Conservation (phyloP, 2,888 invertebrate genomes). For the Creontiades dilutus region DNA sequence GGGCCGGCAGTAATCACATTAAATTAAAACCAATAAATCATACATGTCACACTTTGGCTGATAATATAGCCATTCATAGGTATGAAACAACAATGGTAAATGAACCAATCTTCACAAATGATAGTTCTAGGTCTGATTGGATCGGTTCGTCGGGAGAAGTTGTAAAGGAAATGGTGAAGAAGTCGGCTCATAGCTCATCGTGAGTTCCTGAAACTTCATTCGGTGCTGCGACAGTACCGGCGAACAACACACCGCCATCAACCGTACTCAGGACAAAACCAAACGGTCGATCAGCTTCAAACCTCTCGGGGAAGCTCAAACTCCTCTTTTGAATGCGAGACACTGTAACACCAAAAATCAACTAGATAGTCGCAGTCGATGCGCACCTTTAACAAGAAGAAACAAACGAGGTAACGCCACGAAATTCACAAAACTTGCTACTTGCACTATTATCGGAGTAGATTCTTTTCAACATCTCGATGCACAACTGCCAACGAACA, state of each 20-base stretch:
- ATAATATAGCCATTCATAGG: too few relatives aligned
- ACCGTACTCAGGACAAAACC: slow-evolving; percentile 68
- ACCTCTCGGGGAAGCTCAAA: slow-evolving; percentile 38
- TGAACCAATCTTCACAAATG: too few relatives aligned
- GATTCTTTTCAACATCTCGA: too few relatives aligned
- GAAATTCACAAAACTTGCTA: background rate
- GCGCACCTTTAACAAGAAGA: background rate
- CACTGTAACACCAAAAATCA: slow-evolving; percentile 49
- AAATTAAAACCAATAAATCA: too few relatives aligned
- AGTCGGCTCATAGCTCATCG: background rate
- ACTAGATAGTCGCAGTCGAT: background rate
- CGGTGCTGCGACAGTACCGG: background rate
- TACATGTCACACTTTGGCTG: too few relatives aligned
- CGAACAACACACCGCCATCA: background rate
- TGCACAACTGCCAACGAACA: too few relatives aligned
- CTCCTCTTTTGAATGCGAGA: slow-evolving; percentile 57
- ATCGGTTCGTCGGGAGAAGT: too few relatives aligned
- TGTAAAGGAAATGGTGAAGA: background rate
- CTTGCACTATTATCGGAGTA: too few relatives aligned
- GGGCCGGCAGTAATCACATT: too few relatives aligned
- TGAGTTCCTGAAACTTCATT: background rate
- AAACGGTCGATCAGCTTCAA: slow-evolving; percentile 54
- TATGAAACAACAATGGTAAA: too few relatives aligned
- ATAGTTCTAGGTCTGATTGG: too few relatives aligned
- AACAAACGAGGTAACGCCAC: background rate